phyloP scores from a whole-genome alignment of 2,113 vertebrate genomes.

The Ceyx cyanopectus region DNA sequence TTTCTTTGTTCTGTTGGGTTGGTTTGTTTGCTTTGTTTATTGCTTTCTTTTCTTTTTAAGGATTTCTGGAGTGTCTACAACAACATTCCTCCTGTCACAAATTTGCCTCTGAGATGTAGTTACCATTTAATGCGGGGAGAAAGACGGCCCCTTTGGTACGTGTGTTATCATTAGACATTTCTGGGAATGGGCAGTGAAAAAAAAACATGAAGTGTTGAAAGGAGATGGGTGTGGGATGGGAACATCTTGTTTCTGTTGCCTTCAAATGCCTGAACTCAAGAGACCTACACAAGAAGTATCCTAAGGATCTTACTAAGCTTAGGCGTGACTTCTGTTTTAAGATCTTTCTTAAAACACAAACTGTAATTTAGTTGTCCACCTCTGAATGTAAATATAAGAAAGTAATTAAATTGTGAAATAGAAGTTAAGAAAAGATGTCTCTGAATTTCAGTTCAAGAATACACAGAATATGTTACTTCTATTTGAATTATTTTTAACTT shows the following conservation, averaged over 20 bases:
- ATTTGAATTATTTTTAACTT: background rate
- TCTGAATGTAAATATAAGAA: background rate
- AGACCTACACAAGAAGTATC: background rate
- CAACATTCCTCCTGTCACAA: slow-evolving; percentile 91
- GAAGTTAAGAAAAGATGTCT: background rate
- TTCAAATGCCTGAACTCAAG: background rate
- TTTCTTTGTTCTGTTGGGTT: background rate
- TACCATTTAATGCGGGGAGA: slow-evolving; percentile 97
- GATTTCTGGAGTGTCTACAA: slow-evolving; percentile 98
- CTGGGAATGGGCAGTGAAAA: background rate
- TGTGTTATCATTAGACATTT: background rate
- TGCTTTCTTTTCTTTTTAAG: slow-evolving; percentile 68
- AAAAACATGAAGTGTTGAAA: background rate
- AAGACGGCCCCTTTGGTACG: slow-evolving; percentile 91
- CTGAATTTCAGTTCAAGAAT: background rate
- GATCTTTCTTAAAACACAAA: background rate
- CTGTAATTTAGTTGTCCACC: background rate
- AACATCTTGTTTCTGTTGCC: background rate
- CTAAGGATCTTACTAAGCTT: background rate
- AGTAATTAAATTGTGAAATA: background rate
- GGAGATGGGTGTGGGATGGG: background rate
- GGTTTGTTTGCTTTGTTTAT: no score
- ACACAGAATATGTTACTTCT: background rate
- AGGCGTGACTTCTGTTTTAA: background rate
- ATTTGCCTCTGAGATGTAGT: slow-evolving; percentile 88